Percentiles rank a stretch among this genome's conserved stretches.
These are phyloP conservation scores for Argyresthia goedartella DNA, from an alignment of 2,888 invertebrate genomes.

Conservation along the genomic window DNA sequence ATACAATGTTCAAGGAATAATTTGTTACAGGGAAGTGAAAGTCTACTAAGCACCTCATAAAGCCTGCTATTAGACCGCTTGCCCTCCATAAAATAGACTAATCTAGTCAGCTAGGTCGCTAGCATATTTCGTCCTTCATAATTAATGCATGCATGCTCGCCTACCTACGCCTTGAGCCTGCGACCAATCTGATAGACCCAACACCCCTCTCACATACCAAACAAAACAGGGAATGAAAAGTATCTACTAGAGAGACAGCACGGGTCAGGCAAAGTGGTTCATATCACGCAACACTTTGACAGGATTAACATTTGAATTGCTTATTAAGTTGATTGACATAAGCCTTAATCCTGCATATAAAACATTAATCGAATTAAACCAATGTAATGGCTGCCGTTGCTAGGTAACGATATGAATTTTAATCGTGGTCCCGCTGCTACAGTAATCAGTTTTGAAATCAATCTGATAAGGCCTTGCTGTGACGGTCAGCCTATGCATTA, in stretches of 20 bases:
- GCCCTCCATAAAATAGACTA: neutral
- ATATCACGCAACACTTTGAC: constrained; percentile 35
- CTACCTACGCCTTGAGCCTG: neutral
- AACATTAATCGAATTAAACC: constrained; percentile 40
- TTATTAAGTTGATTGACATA: constrained; percentile 62
- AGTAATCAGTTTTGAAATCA: constrained; percentile 31
- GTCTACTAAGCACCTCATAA: neutral
- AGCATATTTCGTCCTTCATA: constrained; percentile 3
- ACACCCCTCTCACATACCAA: neutral
- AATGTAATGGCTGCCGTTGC: constrained; percentile 9
- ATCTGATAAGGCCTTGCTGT: constrained; percentile 30
- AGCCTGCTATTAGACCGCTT: neutral
- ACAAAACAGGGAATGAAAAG: neutral
- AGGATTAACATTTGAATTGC: constrained; percentile 64
- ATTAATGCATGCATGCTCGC: constrained; percentile 2
- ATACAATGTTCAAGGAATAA: no score
- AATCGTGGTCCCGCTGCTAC: constrained; percentile 15
- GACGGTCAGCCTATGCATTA: constrained; percentile 29
- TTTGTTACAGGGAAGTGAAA: neutral
- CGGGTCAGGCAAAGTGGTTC: constrained; percentile 17
- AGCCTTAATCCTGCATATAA: constrained; percentile 38
- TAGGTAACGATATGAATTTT: constrained; percentile 24
- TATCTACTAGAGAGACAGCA: constrained; percentile 14
- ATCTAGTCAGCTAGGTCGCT: neutral
- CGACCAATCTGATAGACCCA: neutral